Base-by-base conservation (phyloP, 2,888 invertebrate genomes). In the Mactromeris polynyma region DNA sequence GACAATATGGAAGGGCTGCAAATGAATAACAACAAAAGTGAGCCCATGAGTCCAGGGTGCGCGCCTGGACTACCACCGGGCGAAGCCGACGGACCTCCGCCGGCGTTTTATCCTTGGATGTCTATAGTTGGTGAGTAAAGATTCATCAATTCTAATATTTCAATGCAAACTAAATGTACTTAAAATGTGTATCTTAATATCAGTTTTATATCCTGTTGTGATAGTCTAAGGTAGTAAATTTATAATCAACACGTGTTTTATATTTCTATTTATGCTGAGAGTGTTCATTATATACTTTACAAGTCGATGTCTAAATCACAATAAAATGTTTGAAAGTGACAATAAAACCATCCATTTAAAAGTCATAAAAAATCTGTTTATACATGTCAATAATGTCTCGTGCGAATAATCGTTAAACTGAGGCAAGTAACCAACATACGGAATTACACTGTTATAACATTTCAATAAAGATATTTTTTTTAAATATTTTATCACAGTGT, bases 61-160 rank as follows among this genome's bases (percentile, higher is more conserved):
- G 94, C 94, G 26, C 94, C 94, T 9, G 94, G 93, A 19, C 86
- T 93, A 42, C 90, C 92, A 31, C 73, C 93, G 33, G 93, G 92
- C 26, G 92, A 92, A 19, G 85, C 91, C 14, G 94, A 94, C 3
- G 95, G 93, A 1, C 94, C 94, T 38, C 90, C 95, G n/a, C 94
- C 95, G 19, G 94, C 95, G 26, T 95, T 95, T 86, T 96, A 96
- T 87, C 96, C 96, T 1, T 96, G 96, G 96, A 96, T 96, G 96
- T 95, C 95, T 58, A 96, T 96, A 77, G 96, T 96, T 90, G 96
- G 96, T 95, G 86, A 94, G 96, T 82, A 40, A n/a, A 40, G 73
- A 36, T 33, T 73, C 21, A 21, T 1, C 21, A n/a, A n/a, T 58
- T n/a, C n/a, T n/a, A 3, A 3, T 26, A 58, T 36, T 36, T 3